These are phyloP conservation scores for Butorides virescens DNA, from an alignment of 2,113 vertebrate genomes.

Conservation along the genomic window DNA sequence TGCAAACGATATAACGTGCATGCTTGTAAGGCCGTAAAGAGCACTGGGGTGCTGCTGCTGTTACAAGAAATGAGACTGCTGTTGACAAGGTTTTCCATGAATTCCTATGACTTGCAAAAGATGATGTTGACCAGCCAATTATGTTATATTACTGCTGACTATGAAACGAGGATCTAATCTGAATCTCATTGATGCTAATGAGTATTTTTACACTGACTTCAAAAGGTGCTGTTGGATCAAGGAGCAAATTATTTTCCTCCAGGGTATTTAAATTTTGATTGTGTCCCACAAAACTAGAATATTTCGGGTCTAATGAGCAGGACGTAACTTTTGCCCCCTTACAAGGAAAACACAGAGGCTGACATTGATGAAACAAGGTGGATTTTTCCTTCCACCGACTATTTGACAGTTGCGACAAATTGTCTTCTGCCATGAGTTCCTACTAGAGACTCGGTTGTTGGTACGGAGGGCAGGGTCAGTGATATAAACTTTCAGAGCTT, in stretches of 20 bases:
- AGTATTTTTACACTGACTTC: background rate
- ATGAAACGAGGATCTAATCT: background rate
- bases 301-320: background rate
- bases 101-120: background rate
- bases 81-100: background rate
- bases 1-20: rapidly evolving
- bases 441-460: background rate
- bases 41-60: background rate
- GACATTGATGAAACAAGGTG: background rate
- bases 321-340: background rate
- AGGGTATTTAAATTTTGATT: background rate
- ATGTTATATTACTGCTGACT: background rate
- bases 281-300: background rate
- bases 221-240: slow-evolving; percentile 14
- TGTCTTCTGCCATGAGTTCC: slow-evolving; percentile 3
- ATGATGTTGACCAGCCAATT: background rate
- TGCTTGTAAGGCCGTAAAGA: background rate
- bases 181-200: slow-evolving; percentile 17
- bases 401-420: slow-evolving; percentile 11
- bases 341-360: background rate
- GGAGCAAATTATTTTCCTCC: slow-evolving; percentile 13
- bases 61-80: background rate
- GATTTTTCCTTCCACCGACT: background rate
- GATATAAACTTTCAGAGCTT: slow-evolving; percentile 34
- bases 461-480: slow-evolving; percentile 47